A percentile compares a stretch with the other conserved stretches of the same genome.
phyloP scores from a whole-genome alignment of 2,113 vertebrate genomes.

The Thoracochromis brauschi region DNA sequence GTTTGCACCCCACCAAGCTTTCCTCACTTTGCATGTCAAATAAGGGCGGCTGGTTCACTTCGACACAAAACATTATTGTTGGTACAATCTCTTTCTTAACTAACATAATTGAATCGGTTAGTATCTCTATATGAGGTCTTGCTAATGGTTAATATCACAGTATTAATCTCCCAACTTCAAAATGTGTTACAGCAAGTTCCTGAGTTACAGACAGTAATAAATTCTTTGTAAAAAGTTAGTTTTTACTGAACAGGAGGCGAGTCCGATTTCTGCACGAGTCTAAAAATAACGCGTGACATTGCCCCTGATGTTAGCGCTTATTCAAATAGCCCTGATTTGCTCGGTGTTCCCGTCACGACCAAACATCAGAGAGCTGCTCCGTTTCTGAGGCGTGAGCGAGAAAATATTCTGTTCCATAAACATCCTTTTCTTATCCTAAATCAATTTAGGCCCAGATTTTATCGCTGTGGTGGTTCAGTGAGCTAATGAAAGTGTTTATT shows the following conservation, averaged over 20 bases:
- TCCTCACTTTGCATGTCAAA: constrained; percentile 40
- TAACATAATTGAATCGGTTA: background rate
- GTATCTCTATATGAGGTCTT: background rate
- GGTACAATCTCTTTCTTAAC: background rate
- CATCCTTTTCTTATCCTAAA: background rate
- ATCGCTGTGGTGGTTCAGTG: background rate
- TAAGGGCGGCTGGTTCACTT: background rate
- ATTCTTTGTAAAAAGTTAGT: background rate
- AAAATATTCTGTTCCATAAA: background rate
- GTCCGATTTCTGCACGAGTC: background rate
- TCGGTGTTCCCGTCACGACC: background rate
- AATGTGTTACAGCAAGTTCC: background rate
- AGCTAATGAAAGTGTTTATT: background rate
- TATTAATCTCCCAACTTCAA: background rate
- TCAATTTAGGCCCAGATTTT: accelerated
- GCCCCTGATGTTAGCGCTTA: background rate
- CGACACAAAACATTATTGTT: background rate
- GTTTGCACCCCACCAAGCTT: background rate
- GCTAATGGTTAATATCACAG: background rate
- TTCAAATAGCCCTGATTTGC: background rate
- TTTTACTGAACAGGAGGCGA: accelerated
- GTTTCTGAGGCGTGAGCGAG: background rate
- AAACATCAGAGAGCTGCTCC: background rate
- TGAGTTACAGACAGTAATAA: background rate
- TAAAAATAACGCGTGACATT: background rate